Conservation (phyloP, 1,140 invertebrate species). For the Drosophila repleta region DNA sequence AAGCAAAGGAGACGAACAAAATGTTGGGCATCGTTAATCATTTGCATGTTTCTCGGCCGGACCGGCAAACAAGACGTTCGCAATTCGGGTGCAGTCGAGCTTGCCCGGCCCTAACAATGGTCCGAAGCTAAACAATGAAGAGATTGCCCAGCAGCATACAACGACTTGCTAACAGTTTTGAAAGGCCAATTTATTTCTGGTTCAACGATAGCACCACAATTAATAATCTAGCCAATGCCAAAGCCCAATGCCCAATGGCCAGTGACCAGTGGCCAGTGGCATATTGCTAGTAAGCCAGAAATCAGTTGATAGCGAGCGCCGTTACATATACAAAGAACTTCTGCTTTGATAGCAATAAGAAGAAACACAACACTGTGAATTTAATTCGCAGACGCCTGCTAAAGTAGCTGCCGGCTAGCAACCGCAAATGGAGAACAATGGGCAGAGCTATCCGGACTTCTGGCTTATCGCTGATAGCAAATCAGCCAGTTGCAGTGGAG, state of each 20-base stretch:
- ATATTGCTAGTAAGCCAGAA: conserved; percentile 49
- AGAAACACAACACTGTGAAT: conserved; percentile 23
- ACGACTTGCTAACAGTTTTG: conserved; percentile 19
- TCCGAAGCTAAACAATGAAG: conserved; percentile 28
- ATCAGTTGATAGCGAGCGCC: conserved; percentile 55
- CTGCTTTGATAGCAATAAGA: conserved; percentile 55
- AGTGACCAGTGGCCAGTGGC: conserved; percentile 16
- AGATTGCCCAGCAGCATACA: conserved; percentile 17
- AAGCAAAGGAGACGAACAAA: conserved; percentile 15
- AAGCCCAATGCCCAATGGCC: background rate
- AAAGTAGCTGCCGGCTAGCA: conserved; percentile 43
- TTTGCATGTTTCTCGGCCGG: conserved; percentile 43
- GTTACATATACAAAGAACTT: conserved; percentile 71
- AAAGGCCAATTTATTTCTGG: conserved; percentile 52
- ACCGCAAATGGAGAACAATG: conserved; percentile 27
- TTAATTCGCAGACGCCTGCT: conserved; percentile 57
- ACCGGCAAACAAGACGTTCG: conserved; percentile 26
- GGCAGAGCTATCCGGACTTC: conserved; percentile 20
- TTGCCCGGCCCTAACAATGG: conserved; percentile 47
- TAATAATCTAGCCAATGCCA: conserved; percentile 41
- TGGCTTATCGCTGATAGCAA: conserved; percentile 62
- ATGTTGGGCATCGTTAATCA: conserved; percentile 66
- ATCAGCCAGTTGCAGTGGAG: conserved; percentile 41
- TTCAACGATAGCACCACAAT: conserved; percentile 41
- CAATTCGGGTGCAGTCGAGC: conserved; percentile 18